Conservation (phyloP, 2,888 invertebrate genomes). For the Heliconius sara region DNA sequence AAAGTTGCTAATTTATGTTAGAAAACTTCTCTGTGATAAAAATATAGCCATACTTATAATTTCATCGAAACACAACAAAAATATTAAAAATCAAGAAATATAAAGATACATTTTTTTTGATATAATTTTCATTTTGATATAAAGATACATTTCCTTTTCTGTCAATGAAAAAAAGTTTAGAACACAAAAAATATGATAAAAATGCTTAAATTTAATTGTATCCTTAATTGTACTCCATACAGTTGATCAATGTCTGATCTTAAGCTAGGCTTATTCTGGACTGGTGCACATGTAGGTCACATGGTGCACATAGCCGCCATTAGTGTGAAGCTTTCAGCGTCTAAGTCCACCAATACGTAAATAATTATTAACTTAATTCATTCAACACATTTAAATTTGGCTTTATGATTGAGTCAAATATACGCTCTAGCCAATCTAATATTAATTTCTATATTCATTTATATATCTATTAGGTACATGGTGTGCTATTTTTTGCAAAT, state of each 20-base stretch:
- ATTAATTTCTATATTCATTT: too few relatives aligned
- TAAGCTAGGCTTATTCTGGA: slow-evolving; percentile 50
- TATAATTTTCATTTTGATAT: too few relatives aligned
- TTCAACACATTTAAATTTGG: not conserved
- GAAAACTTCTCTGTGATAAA: too few relatives aligned
- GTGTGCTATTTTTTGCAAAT: too few relatives aligned
- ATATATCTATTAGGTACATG: too few relatives aligned
- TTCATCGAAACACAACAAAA: not conserved
- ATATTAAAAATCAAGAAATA: too few relatives aligned
- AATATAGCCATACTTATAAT: not conserved
- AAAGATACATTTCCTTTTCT: too few relatives aligned
- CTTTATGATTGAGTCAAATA: not conserved
- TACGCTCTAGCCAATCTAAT: not conserved
- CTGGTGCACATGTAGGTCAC: slow-evolving; percentile 52
- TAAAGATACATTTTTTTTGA: too few relatives aligned
- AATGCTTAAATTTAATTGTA: not conserved
- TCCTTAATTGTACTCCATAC: slow-evolving; percentile 27
- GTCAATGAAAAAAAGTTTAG: too few relatives aligned
- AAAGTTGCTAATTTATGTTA: too few relatives aligned
- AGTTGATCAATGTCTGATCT: slow-evolving; percentile 44
- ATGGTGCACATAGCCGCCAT: slow-evolving; percentile 47
- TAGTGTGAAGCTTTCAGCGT: slow-evolving; percentile 48
- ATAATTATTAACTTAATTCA: slow-evolving; percentile 17
- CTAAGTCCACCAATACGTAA: slow-evolving; percentile 40
- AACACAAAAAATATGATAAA: too few relatives aligned